Evolutionary conservation across 1,140 invertebrate genomes (phyloP).

Genomic region (Maconellicoccus hirsutus): DNA sequence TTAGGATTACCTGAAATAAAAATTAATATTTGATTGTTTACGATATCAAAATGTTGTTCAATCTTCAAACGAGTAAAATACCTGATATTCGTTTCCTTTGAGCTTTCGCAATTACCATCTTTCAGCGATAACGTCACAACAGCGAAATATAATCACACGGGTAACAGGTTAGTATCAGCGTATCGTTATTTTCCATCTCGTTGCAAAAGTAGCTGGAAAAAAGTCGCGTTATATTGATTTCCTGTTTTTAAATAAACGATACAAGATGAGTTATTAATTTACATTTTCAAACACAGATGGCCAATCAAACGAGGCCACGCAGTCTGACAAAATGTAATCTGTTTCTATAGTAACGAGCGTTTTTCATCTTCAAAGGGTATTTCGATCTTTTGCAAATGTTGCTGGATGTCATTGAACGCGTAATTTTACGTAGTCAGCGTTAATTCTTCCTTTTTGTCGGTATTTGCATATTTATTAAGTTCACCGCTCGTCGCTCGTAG

Average conservation of each 20-base stretch:
- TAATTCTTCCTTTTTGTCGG: background rate
- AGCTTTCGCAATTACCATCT: too few relatives aligned
- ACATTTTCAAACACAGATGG: background rate
- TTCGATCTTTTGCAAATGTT: background rate
- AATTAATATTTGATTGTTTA: too few relatives aligned
- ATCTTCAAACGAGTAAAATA: too few relatives aligned
- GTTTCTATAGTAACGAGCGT: background rate
- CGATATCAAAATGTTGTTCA: too few relatives aligned
- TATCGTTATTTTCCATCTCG: too few relatives aligned
- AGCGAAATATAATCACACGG: too few relatives aligned
- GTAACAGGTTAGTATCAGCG: too few relatives aligned
- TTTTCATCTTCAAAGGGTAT: background rate
- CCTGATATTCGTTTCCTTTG: too few relatives aligned
- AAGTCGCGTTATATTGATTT: background rate
- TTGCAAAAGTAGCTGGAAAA: too few relatives aligned
- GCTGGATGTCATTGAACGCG: background rate
- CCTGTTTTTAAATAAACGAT: too few relatives aligned
- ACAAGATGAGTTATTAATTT: background rate
- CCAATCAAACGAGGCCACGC: constrained; percentile 1
- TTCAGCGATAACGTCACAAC: too few relatives aligned
- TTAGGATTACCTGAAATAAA: too few relatives aligned
- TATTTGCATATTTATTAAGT: background rate
- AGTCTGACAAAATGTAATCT: background rate
- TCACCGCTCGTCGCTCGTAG: background rate
- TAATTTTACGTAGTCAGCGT: background rate